phyloP scores from a whole-genome alignment of 2,888 invertebrate species.

The Orgyia antiqua region DNA sequence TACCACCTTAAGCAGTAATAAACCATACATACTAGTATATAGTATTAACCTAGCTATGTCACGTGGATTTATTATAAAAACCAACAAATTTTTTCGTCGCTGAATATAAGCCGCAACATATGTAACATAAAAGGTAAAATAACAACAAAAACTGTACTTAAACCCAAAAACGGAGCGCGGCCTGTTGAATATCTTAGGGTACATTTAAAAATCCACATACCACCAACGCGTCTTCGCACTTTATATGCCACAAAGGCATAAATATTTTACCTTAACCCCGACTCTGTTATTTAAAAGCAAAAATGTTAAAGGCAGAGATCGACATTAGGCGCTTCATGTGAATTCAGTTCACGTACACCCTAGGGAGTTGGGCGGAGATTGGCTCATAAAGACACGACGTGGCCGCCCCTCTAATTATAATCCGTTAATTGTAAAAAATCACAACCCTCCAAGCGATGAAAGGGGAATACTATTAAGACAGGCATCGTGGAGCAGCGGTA shows the following conservation, averaged over 20 bases:
- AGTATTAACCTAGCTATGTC: no score
- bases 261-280: conserved; percentile 21
- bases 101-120: no score
- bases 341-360: conserved; percentile 39
- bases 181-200: conserved; percentile 19
- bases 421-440: conserved; percentile 55
- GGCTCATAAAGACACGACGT: conserved; percentile 44
- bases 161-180: conserved; percentile 8
- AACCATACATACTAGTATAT: no score
- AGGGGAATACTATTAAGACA: no score
- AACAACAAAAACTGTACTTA: conserved; percentile 10
- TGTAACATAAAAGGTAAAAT: no score
- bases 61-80: no score
- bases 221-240: conserved; percentile 13
- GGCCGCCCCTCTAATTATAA: conserved; percentile 54
- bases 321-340: conserved; percentile 16
- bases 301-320: conserved; percentile 19
- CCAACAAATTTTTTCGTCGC: no score
- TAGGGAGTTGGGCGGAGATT: conserved; percentile 30
- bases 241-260: conserved; percentile 21
- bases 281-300: conserved; percentile 20
- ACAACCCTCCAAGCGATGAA: conserved; percentile 18
- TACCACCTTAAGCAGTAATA: no score
- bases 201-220: conserved; percentile 19
- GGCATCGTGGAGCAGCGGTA: no score